Base-by-base conservation (phyloP, 2,113 vertebrate genomes). In the Marmota monax region DNA sequence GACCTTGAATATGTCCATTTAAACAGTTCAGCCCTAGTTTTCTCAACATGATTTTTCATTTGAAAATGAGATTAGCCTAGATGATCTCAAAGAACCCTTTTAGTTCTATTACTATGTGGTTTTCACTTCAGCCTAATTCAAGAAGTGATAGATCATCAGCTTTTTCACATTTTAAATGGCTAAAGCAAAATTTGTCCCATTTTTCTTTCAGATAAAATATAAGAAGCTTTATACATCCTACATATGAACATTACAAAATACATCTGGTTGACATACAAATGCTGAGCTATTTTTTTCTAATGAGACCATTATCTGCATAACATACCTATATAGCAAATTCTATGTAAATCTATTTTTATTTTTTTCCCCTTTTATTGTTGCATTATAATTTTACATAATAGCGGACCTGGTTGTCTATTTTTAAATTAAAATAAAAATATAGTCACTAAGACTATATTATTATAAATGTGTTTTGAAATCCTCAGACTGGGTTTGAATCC, bases 61-160 rank as follows among this genome's bases (percentile, higher is more conserved):
- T 84, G 39, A 94, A 92, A 96, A 87, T 1, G 20, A 95, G 18
- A 97, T 84, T 77, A 92, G n/a, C 37, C 65, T 85, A 85, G 51
- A 82, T 82, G 34, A 84, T 67, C 63, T 88, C 53, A 76, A 84
- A 96, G 42, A 92, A 83, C 86, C 13, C 42, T 90, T 69, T 86
- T 9, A 93, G 18, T 88, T 70, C 48, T 77, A 45, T 32, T 20
- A 88, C 53, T 63, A 70, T 48, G 27, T 69, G 53, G 14, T 7
- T 88, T 88, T 91, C 70, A 84, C 34, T 78, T 88, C 1, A 82
- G 78, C 16, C 65, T 65, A 79, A 84, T 22, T 79, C 17, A 90
- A 74, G 27, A 92, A 77, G 25, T 48, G 56, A 86, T 7, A 92
- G 67, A 51, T 69, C 48, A 85, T 82, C 7, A 83, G 67, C 25